Evolutionary conservation across 1,140 invertebrate species (phyloP).

Genomic region (Pissodes strobi): DNA sequence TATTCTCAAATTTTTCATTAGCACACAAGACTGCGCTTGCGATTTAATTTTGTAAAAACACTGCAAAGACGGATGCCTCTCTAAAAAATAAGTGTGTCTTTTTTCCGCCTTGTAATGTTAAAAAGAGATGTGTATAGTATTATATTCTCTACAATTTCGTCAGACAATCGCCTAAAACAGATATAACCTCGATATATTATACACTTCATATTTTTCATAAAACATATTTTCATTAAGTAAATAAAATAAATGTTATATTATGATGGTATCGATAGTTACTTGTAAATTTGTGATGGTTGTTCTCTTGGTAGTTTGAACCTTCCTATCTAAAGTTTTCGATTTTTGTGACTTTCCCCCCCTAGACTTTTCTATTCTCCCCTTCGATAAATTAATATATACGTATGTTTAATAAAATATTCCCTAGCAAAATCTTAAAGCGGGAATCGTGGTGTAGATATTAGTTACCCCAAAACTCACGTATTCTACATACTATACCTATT

Average conservation of each 20-base stretch:
- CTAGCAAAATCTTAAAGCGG: too few relatives aligned
- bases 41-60: too few relatives aligned
- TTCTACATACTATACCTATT: too few relatives aligned
- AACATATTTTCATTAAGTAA: slow-evolving; percentile 30
- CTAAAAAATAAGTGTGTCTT: slow-evolving; percentile 36
- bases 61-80: too few relatives aligned
- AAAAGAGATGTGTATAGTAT: slow-evolving; percentile 23
- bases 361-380: too few relatives aligned
- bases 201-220: slow-evolving; percentile 37
- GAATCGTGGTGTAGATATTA: too few relatives aligned
- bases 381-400: too few relatives aligned
- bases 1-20: too few relatives aligned
- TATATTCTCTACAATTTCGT: slow-evolving; percentile 28
- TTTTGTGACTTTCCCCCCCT: background rate
- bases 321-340: background rate
- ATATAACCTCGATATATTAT: slow-evolving; percentile 16
- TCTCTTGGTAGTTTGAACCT: background rate
- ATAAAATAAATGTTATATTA: slow-evolving; percentile 22
- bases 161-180: slow-evolving; percentile 30
- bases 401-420: too few relatives aligned
- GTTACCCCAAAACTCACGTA: too few relatives aligned
- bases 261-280: background rate
- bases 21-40: too few relatives aligned
- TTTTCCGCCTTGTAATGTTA: slow-evolving; percentile 36
- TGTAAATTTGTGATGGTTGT: slow-evolving; percentile 24